A percentile compares a stretch with the other conserved stretches of the same genome.
These are phyloP conservation scores for Corydoras sp. DNA, from an alignment of 2,113 vertebrate species.

Conservation along the genomic window DNA sequence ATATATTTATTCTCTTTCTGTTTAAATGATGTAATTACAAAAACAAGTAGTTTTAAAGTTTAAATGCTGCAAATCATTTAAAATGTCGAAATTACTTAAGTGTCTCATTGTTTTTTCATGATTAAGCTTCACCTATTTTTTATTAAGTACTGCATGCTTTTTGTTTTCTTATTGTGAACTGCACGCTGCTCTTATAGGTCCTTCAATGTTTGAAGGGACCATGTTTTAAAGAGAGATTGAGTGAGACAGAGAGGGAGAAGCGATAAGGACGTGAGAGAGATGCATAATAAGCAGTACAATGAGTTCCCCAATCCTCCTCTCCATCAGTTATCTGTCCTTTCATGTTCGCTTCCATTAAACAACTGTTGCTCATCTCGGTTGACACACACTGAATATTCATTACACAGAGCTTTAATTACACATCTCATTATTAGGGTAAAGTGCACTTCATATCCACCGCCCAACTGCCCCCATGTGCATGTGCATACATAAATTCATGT, in stretches of 20 bases:
- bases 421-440: slow-evolving; percentile 43
- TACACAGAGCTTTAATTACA: slow-evolving; percentile 37
- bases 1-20: too few species aligned
- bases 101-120: too few species aligned
- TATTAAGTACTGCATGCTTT: too few species aligned
- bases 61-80: too few species aligned
- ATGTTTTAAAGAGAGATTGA: too few species aligned
- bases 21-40: too few species aligned
- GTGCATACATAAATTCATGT: not conserved
- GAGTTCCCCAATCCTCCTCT: not conserved
- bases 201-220: too few species aligned
- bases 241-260: slow-evolving; percentile 2
- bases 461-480: not conserved
- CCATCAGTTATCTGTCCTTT: slow-evolving; percentile 9
- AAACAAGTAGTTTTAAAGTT: too few species aligned
- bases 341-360: slow-evolving; percentile 25
- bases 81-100: too few species aligned
- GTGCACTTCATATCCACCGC: slow-evolving; percentile 8
- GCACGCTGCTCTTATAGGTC: too few species aligned
- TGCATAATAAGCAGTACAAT: not conserved
- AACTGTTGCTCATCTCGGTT: not conserved
- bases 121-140: too few species aligned
- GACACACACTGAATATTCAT: slow-evolving; percentile 32
- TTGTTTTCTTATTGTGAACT: too few species aligned
- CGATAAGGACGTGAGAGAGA: not conserved